Evolutionary conservation across 2,888 invertebrate genomes (phyloP), one percentile per base, ranked within the genome.

Genomic region (Rotaria socialis): DNA sequence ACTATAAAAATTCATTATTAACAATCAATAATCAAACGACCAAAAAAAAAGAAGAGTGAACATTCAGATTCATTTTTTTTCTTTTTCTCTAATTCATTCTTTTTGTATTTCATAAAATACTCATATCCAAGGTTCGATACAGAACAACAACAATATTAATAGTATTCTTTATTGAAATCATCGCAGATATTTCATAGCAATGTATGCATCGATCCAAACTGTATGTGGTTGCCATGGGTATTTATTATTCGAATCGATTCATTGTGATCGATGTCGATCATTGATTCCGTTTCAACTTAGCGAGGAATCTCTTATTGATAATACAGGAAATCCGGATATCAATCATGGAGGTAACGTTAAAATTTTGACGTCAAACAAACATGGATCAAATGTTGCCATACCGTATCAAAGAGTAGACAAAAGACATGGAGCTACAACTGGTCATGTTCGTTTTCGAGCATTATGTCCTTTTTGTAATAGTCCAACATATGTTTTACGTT

Each of bases 231-330:
- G 80, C n/a, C 47, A 80, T 47, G 80, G 80, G 19, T n/a, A 24
- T 47, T n/a, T 80, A 24, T 0, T 80, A 10, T 80, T 80, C n/a
- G 80, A 80, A 47, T 80, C 80, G 11, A 43, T 80, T 47, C 43
- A 80, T 80, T 80, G 80, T n/a, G 80, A 80, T 80, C 80, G 80
- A 80, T 80, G 80, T 47, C 80, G 47, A 19, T 80, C 80, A 47
- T 47, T 80, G 6, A 80, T 80, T 11, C 80, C 80, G 16, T 47
- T 41, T 80, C 80, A 80, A 80, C 1, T 80, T 24, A 80, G 47
- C 47, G 80, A 80, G 47, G 80, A 80, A 47, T 80, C 47, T 3
- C 24, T 80, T 1, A 47, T 47, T 24, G 47, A 80, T 24, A 47
- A 22, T 2, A 4, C 3, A 41, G 0, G 10, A n/a, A 47, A 10